Evolutionary conservation across 2,113 vertebrate species (phyloP), one percentile per base, ranked within the genome.

Genomic region (Paramisgurnus dabryanus): DNA sequence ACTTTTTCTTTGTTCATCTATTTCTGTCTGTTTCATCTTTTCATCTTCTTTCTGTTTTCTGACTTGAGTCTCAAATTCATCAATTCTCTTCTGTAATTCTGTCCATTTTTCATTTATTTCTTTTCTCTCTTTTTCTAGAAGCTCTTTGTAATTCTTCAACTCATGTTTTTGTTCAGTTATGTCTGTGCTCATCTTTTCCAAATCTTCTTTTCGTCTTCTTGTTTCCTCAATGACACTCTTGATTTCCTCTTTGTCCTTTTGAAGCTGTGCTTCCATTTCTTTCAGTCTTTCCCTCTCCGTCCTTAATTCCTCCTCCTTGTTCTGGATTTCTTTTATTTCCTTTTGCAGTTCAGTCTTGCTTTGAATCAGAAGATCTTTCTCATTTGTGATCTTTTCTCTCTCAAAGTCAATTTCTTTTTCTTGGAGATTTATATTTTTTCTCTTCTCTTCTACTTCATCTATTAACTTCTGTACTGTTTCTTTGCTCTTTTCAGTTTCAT

Each of bases 191-290:
- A 15, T 68, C 0, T 45, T 78, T 22, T 45, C 18, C 4, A 68
- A 13, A 27, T 72, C 15, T 22, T 72, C 39, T 43, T 64, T 34
- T 50, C 2, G 18, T 39, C 58, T 63, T 0, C 7, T 64, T 7
- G 43, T 76, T 76, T 76, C 43, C 47, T 50, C 60, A 64, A 3
- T 11, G 6, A n/a, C 6, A 27, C 57, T 63, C 10, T 50, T 3
- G 39, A 68, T 10, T 61, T 50, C 55, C 58, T 63, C 53, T 18
- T 76, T 61, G 4, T 74, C 27, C n/a, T 53, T 67, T 66, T 58
- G 8, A 6, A 69, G 11, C 7, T 22, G 3, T 11, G 27, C 55
- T 43, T 50, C 50, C 7, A 10, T 68, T 17, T 79, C 34, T 4
- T n/a, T 47, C 66, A 41, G 12, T 40, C 5, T 43, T 18, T 58